phyloP scores from a whole-genome alignment of 1,140 invertebrate species.

The Atopsyche davidsoni region DNA sequence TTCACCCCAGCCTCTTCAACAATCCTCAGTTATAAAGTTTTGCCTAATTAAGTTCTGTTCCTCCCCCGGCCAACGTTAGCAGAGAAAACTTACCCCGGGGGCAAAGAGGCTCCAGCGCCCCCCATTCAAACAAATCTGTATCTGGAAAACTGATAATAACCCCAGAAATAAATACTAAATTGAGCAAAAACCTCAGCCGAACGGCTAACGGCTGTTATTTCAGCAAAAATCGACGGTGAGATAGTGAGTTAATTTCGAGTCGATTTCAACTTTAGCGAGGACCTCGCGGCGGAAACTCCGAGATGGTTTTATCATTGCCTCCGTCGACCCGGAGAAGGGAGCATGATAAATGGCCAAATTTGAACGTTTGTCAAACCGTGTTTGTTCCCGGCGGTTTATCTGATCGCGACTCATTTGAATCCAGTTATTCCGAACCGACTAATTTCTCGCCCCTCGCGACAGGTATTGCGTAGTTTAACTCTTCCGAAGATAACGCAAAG shows the following conservation, averaged over 20 bases:
- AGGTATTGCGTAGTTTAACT: too few species aligned
- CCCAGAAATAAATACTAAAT: conserved; percentile 27
- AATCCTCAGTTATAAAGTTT: conserved; percentile 28
- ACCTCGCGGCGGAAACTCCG: conserved; percentile 2
- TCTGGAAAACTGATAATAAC: conserved; percentile 28
- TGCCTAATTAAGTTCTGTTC: conserved; percentile 31
- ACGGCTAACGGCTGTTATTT: neutral
- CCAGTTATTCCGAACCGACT: conserved; percentile 16
- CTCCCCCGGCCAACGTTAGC: conserved; percentile 1
- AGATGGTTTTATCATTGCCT: too few species aligned
- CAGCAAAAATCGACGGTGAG: conserved; percentile 2
- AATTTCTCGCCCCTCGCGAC: conserved; percentile 11
- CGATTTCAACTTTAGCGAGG: conserved; percentile 20
- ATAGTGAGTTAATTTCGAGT: conserved; percentile 25
- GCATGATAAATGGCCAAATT: conserved; percentile 28
- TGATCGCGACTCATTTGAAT: conserved; percentile 15
- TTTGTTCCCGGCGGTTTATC: conserved; percentile 12
- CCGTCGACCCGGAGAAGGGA: conserved; percentile 1
- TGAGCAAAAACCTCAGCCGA: conserved; percentile 7
- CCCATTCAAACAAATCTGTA: conserved; percentile 30
- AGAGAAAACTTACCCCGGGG: conserved; percentile 16
- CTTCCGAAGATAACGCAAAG: too few species aligned
- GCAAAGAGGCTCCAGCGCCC: conserved; percentile 15
- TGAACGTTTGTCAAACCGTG: conserved; percentile 25
- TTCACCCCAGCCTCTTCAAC: conserved; percentile 13